phyloP scores from a whole-genome alignment of 2,797 vertebrate species.

The Pseudopleuronectes americanus region DNA sequence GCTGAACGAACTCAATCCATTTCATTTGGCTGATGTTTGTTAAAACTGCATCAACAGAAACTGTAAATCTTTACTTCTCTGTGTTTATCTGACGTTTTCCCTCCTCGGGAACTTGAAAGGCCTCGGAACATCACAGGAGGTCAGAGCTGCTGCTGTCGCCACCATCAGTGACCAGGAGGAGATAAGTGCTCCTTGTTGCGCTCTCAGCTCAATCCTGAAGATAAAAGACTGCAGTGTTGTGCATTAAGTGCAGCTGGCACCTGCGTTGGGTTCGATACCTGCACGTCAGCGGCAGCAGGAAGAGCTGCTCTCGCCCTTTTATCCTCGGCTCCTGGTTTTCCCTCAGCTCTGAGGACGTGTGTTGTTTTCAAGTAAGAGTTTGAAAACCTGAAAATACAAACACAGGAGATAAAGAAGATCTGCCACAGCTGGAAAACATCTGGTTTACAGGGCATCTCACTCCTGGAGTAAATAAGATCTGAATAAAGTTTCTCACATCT shows the following conservation, averaged over 20 bases:
- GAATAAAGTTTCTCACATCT: neutral
- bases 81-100: too few species aligned
- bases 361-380: conserved; percentile 33
- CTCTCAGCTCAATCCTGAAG: conserved; percentile 43
- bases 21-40: neutral
- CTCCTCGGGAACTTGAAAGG: too few species aligned
- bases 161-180: conserved; percentile 64
- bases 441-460: neutral
- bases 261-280: conserved; percentile 49
- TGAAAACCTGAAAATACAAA: conserved; percentile 13
- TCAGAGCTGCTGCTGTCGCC: conserved; percentile 29
- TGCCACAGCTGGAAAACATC: neutral
- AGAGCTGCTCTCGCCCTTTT: conserved; percentile 51
- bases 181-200: conserved; percentile 63
- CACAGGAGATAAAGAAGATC: neutral
- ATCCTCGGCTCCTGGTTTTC: conserved; percentile 48
- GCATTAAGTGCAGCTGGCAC: conserved; percentile 69
- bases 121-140: too few species aligned
- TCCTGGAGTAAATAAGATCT: too few species aligned
- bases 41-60: too few species aligned
- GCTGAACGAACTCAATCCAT: too few species aligned
- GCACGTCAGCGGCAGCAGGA: conserved; percentile 37
- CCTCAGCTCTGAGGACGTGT: conserved; percentile 34
- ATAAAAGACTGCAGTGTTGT: conserved; percentile 67
- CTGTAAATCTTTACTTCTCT: too few species aligned